These are phyloP conservation scores for Himalopsyche japonica DNA, from an alignment of 2,888 invertebrate genomes.

Conservation along the genomic window DNA sequence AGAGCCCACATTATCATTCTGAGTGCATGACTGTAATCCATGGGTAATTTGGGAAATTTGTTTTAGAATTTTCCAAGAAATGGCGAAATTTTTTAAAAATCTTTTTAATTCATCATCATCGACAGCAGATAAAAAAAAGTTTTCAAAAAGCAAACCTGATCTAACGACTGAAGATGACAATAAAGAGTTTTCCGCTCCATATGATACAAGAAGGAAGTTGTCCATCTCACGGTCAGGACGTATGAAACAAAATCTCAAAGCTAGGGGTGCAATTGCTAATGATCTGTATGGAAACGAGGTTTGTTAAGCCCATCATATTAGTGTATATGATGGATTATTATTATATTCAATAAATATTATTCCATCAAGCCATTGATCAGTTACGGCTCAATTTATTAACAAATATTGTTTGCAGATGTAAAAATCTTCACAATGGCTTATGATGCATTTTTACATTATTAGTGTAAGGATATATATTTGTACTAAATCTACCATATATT, in stretches of 20 bases:
- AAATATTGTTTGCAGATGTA: too few relatives aligned
- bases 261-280: constrained; percentile 56
- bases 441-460: too few relatives aligned
- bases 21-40: constrained; percentile 24
- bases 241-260: constrained; percentile 61
- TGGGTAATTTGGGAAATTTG: constrained; percentile 29
- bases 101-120: constrained; percentile 46
- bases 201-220: constrained; percentile 51
- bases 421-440: too few relatives aligned
- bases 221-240: constrained; percentile 66
- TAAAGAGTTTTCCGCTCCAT: constrained; percentile 45
- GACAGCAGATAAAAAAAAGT: constrained; percentile 37
- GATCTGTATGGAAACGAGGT: constrained; percentile 59
- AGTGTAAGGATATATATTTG: too few relatives aligned
- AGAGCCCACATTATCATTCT: not conserved
- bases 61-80: constrained; percentile 37
- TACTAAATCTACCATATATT: too few relatives aligned
- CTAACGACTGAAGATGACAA: constrained; percentile 43
- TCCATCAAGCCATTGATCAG: too few relatives aligned
- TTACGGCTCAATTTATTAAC: too few relatives aligned
- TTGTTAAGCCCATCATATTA: constrained; percentile 41
- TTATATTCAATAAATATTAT: too few relatives aligned
- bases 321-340: too few relatives aligned
- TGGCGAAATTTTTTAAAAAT: constrained; percentile 57
- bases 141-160: constrained; percentile 26